phyloP scores from a whole-genome alignment of 2,888 invertebrate genomes.

The Sphaerolaimus hirsutus region DNA sequence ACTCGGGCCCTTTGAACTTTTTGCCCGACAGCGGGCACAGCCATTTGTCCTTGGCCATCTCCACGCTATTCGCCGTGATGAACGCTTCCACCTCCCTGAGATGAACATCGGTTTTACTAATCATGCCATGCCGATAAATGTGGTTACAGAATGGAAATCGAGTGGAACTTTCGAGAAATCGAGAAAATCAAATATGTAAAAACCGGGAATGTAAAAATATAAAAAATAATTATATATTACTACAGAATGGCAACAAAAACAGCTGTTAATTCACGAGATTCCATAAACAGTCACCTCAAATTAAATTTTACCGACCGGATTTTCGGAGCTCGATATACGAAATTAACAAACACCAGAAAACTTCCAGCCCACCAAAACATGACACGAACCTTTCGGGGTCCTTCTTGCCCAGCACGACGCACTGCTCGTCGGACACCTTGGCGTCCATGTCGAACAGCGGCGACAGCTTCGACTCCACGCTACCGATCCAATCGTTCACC shows the following conservation, averaged over 20 bases:
- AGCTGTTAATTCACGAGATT: too few species aligned
- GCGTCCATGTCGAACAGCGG: slow-evolving; percentile 57
- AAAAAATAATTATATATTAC: too few species aligned
- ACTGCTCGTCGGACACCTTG: slow-evolving; percentile 45
- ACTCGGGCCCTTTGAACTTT: slow-evolving; percentile 94
- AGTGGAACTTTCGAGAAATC: background rate
- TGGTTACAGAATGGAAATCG: slow-evolving; percentile 8
- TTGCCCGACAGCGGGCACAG: slow-evolving; percentile 90
- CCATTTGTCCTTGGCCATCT: slow-evolving; percentile 92
- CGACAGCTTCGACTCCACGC: slow-evolving; percentile 70
- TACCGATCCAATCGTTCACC: slow-evolving; percentile 31
- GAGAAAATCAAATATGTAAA: background rate
- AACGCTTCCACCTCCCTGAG: slow-evolving; percentile 66
- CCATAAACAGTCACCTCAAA: too few species aligned
- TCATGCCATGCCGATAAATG: too few species aligned
- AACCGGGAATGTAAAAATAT: background rate
- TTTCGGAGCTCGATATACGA: too few species aligned
- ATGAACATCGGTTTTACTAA: too few species aligned
- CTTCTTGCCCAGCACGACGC: slow-evolving; percentile 59
- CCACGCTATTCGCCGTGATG: slow-evolving; percentile 78
- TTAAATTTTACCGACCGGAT: too few species aligned
- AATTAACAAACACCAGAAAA: too few species aligned
- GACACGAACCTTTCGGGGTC: slow-evolving; percentile 37
- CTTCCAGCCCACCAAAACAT: too few species aligned
- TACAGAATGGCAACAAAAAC: too few species aligned